Evolutionary conservation across 2,113 vertebrate genomes (phyloP).

Genomic region (Cavia aperea): DNA sequence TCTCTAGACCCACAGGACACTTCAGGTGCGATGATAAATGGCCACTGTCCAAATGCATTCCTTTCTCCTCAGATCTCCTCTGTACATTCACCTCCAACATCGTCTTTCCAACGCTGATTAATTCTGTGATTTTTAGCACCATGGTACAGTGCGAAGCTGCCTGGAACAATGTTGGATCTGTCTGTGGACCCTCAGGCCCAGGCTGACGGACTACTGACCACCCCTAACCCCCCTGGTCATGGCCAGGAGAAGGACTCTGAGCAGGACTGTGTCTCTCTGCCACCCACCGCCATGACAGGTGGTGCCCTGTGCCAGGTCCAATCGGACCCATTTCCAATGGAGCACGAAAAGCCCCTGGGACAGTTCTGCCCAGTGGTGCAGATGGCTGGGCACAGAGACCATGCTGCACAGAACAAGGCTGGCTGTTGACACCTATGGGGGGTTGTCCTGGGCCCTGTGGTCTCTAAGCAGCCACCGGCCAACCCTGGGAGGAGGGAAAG

Average conservation of each 20-base stretch:
- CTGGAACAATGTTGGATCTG: neutral
- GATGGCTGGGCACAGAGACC: too few species aligned
- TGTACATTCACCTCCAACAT: neutral
- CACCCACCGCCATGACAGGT: neutral
- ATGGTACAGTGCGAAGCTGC: neutral
- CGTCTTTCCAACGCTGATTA: constrained; percentile 26
- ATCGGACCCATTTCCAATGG: neutral
- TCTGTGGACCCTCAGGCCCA: neutral
- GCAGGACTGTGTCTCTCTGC: neutral
- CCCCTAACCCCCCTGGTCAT: neutral
- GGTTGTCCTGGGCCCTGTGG: neutral
- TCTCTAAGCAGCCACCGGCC: neutral
- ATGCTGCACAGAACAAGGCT: neutral
- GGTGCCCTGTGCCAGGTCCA: neutral
- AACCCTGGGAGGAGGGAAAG: neutral
- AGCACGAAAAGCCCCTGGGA: neutral
- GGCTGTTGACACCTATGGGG: neutral
- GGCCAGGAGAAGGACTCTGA: neutral
- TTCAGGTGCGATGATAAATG: neutral
- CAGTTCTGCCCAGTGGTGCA: neutral
- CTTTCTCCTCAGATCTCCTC: constrained; percentile 15
- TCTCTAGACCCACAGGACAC: neutral
- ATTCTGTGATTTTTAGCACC: constrained; percentile 32
- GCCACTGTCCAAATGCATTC: constrained; percentile 8
- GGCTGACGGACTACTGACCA: neutral